Evolutionary conservation across 2,797 vertebrate species (phyloP).

Genomic region (Emys orbicularis): DNA sequence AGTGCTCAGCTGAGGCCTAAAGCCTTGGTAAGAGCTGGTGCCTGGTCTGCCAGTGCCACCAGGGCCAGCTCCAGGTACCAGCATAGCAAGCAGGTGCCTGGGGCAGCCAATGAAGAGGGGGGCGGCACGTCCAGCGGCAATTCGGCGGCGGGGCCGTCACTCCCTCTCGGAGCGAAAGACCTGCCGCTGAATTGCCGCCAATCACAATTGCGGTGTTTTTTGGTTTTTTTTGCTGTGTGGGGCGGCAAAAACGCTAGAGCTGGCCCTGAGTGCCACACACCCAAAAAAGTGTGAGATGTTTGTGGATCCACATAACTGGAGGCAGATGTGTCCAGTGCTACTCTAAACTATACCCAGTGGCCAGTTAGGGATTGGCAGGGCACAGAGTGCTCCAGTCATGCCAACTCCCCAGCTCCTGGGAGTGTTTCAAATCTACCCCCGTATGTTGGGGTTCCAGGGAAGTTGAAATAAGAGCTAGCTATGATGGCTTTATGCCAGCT

Average conservation of each 20-base stretch:
- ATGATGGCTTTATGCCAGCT: background rate
- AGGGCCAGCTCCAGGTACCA: too few species aligned
- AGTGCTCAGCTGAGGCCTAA: background rate
- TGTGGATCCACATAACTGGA: background rate
- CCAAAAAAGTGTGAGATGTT: background rate
- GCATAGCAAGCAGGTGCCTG: too few species aligned
- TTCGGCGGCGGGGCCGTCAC: too few species aligned
- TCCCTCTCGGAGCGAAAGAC: too few species aligned
- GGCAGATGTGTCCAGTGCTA: background rate
- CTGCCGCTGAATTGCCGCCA: too few species aligned
- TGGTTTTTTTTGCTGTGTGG: too few species aligned
- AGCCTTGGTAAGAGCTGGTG: background rate
- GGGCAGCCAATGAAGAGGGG: too few species aligned
- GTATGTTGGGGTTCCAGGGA: background rate
- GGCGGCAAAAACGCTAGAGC: too few species aligned
- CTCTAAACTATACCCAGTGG: background rate
- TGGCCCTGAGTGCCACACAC: background rate
- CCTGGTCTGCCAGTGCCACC: background rate
- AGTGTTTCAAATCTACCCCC: background rate
- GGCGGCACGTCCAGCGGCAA: too few species aligned
- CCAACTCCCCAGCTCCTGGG: background rate
- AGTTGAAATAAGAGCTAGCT: background rate
- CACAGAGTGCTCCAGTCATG: rapidly evolving
- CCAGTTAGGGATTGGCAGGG: background rate
- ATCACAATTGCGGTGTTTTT: too few species aligned